Evolutionary conservation across 53 echinoderm and acorn worm genomes (phyloP).

Genomic region (Echinarachnius parma): DNA sequence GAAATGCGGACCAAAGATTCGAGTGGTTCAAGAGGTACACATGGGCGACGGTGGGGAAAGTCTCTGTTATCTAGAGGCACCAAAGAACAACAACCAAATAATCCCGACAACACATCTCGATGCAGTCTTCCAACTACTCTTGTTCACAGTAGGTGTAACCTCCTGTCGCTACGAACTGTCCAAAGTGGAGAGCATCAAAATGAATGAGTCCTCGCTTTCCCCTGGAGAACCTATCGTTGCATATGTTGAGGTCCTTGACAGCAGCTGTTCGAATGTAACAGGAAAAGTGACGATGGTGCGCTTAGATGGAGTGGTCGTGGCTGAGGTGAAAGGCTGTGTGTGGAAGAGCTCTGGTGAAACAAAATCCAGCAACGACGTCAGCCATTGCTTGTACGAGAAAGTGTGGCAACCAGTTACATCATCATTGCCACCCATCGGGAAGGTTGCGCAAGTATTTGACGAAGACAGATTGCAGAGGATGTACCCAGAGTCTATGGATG

Average conservation of each 20-base stretch:
- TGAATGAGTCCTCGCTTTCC: constrained; percentile 66
- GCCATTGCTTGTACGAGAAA: constrained; percentile 68
- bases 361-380: constrained; percentile 43
- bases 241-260: constrained; percentile 61
- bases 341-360: constrained; percentile 48
- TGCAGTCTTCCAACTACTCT: constrained; percentile 75
- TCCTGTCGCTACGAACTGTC: constrained; percentile 66
- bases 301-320: constrained; percentile 56
- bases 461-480: constrained; percentile 37
- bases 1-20: constrained; percentile 60
- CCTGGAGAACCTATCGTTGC: constrained; percentile 60
- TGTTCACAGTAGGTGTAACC: constrained; percentile 42
- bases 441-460: constrained; percentile 59
- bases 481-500: constrained; percentile 61
- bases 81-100: constrained; percentile 55
- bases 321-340: constrained; percentile 58
- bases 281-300: constrained; percentile 59
- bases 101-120: constrained; percentile 65
- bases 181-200: constrained; percentile 45
- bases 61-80: constrained; percentile 41
- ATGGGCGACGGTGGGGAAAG: constrained; percentile 74
- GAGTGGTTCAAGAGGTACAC: constrained; percentile 53
- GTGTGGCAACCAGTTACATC: constrained; percentile 60
- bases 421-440: constrained; percentile 53
- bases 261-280: constrained; percentile 60